These are phyloP conservation scores for Ceuthmochares aereus DNA, from an alignment of 2,113 vertebrate genomes.

Conservation along the genomic window DNA sequence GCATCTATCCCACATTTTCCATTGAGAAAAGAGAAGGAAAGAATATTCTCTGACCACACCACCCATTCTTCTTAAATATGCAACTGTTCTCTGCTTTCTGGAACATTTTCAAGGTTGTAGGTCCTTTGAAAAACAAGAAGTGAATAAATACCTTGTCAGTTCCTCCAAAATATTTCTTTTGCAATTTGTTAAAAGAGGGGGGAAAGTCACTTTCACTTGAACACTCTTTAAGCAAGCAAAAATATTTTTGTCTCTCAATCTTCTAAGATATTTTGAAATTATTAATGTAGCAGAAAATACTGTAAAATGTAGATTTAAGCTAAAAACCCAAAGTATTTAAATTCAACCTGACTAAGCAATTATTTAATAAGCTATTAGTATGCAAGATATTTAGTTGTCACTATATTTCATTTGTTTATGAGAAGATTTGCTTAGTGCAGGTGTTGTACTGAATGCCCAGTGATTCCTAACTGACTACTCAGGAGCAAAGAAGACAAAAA, in stretches of 20 bases:
- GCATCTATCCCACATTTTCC: background rate
- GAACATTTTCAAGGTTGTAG: background rate
- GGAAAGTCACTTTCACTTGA: background rate
- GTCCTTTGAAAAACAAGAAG: background rate
- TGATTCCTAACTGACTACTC: background rate
- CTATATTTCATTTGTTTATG: background rate
- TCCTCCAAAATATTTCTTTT: background rate
- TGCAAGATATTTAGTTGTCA: background rate
- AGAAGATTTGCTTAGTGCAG: background rate
- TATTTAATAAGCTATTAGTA: background rate
- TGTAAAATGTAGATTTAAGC: no score
- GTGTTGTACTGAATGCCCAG: background rate
- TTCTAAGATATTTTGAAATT: background rate
- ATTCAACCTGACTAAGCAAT: background rate
- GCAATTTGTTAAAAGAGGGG: background rate
- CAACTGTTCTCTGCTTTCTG: background rate
- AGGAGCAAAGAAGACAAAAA: background rate
- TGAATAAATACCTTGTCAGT: background rate
- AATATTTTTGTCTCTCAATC: background rate
- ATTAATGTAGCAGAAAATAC: background rate
- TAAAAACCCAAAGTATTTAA: background rate
- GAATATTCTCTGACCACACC: background rate
- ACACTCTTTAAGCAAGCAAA: background rate
- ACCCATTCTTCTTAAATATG: background rate
- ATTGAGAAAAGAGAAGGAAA: background rate